phyloP scores from a whole-genome alignment of 2,888 invertebrate genomes.

The Cryptocheilus praepositus region DNA sequence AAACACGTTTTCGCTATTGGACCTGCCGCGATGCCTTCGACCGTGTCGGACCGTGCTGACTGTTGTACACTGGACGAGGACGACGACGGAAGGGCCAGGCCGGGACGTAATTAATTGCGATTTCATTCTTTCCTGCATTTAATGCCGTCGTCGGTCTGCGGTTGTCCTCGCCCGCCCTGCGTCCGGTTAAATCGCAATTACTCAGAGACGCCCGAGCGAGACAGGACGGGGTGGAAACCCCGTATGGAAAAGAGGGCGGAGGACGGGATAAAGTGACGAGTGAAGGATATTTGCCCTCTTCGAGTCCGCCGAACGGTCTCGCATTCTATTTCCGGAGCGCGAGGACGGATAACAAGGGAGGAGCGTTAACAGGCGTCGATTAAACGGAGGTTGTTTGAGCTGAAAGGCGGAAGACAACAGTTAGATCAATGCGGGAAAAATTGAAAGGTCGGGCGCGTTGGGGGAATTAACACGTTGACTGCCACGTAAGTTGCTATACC shows the following conservation, averaged over 20 bases:
- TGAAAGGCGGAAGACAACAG: too few species aligned
- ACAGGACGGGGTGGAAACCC: conserved; percentile 25
- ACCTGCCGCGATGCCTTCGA: conserved; percentile 39
- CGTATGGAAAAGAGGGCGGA: conserved; percentile 23
- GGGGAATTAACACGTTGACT: too few species aligned
- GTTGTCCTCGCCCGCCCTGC: conserved; percentile 56
- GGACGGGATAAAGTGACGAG: conserved; percentile 35
- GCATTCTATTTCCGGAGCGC: too few species aligned
- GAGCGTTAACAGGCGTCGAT: too few species aligned
- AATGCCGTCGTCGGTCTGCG: conserved; percentile 61
- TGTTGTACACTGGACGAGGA: neutral
- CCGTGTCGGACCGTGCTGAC: too few species aligned
- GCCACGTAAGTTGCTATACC: too few species aligned
- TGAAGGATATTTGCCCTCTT: conserved; percentile 48
- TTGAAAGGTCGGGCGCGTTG: too few species aligned
- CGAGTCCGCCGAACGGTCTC: neutral
- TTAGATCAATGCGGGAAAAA: too few species aligned
- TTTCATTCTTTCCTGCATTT: conserved; percentile 70
- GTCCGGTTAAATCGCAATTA: conserved; percentile 68
- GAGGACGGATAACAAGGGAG: too few species aligned
- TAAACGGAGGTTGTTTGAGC: too few species aligned
- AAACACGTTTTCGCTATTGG: conserved; percentile 65
- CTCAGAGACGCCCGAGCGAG: conserved; percentile 53
- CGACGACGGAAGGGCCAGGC: conserved; percentile 43
- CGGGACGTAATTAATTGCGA: conserved; percentile 69